phyloP scores from a whole-genome alignment of 1,140 invertebrate genomes.

The Wasmannia auropunctata region DNA sequence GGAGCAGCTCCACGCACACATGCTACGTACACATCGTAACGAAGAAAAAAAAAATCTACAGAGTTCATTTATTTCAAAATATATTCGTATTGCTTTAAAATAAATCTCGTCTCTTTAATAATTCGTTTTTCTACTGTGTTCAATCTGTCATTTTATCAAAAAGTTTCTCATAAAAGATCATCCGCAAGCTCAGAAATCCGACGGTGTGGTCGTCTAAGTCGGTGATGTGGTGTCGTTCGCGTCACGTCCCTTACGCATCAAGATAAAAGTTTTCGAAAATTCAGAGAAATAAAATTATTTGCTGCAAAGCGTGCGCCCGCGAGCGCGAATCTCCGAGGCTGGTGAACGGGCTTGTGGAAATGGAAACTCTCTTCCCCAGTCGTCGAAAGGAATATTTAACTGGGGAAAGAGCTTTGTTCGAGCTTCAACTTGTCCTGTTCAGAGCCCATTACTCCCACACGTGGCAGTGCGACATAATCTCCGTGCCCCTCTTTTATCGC shows the following conservation, averaged over 20 bases:
- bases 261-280: slow-evolving; percentile 16
- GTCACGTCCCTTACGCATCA: background rate
- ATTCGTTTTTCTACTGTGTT: background rate
- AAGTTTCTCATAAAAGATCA: background rate
- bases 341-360: background rate
- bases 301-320: background rate
- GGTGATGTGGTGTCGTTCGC: background rate
- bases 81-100: background rate
- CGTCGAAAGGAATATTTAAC: slow-evolving; percentile 18
- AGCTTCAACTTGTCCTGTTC: background rate
- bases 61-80: background rate
- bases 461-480: slow-evolving; percentile 21
- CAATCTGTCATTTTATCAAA: background rate
- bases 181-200: background rate
- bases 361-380: background rate
- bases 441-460: background rate
- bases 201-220: background rate
- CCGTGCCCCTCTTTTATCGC: slow-evolving; percentile 6
- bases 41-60: background rate
- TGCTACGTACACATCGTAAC: background rate
- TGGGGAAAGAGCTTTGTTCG: background rate
- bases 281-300: slow-evolving; percentile 10
- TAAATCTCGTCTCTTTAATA: background rate
- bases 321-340: background rate
- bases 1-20: background rate